phyloP scores from a whole-genome alignment of 2,113 vertebrate genomes.

The Coturnix japonica region DNA sequence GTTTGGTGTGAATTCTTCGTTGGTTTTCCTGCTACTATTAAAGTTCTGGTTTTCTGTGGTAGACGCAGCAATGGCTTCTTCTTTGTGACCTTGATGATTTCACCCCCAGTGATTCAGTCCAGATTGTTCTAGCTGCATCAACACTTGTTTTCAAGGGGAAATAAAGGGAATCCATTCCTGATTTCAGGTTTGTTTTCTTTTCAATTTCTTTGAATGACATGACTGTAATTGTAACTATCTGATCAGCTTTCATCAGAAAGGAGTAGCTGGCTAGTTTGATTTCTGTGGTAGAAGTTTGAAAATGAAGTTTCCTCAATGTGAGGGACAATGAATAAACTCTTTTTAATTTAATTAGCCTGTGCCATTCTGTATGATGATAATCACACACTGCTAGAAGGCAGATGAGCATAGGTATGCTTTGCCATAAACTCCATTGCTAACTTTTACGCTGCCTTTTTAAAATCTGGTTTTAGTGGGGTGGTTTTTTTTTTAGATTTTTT shows the following conservation, averaged over 20 bases:
- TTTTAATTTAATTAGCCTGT: not conserved
- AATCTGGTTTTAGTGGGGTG: not conserved
- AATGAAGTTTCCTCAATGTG: not conserved
- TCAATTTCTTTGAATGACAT: not conserved
- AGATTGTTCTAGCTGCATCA: not conserved
- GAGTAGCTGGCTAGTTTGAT: not conserved
- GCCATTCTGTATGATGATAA: not conserved
- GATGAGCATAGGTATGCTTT: not conserved
- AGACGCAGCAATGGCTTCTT: not conserved
- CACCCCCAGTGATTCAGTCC: not conserved
- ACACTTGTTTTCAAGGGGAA: not conserved
- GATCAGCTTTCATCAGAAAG: not conserved
- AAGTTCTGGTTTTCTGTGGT: not conserved
- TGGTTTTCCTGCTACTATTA: not conserved
- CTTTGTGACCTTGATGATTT: not conserved
- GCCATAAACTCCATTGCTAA: not conserved
- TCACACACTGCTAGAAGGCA: not conserved
- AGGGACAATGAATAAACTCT: fast-evolving
- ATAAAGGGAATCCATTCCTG: not conserved
- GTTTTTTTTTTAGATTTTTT: not conserved
- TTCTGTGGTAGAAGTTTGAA: not conserved
- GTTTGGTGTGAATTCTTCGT: not conserved
- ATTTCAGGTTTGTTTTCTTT: not conserved
- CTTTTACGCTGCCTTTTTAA: not conserved
- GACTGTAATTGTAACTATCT: not conserved